Conservation (phyloP, 2,113 vertebrate genomes). For the Tauraco erythrolophus region DNA sequence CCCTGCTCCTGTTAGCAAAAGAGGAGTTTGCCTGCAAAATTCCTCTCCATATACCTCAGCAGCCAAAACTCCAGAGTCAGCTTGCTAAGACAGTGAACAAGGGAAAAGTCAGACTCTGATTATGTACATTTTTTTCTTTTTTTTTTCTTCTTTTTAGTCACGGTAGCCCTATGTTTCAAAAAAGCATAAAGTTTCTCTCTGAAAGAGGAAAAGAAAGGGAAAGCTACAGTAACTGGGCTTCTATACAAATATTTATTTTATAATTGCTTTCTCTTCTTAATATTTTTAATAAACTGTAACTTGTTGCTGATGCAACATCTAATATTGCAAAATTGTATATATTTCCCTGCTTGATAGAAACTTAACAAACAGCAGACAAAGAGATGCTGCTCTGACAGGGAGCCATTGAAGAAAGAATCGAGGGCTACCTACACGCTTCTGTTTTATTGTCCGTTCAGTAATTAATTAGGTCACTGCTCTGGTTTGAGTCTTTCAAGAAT, state of each 20-base stretch:
- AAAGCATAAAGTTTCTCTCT: not conserved
- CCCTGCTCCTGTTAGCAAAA: not conserved
- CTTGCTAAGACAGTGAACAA: not conserved
- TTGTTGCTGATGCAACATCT: not conserved
- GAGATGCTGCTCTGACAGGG: not conserved
- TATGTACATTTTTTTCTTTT: not conserved
- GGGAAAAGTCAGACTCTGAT: not conserved
- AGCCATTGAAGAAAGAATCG: not conserved
- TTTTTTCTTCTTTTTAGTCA: too few species aligned
- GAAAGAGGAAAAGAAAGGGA: not conserved
- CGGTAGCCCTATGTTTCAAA: not conserved
- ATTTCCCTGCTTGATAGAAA: not conserved
- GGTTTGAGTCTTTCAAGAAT: not conserved
- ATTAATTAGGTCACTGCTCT: not conserved
- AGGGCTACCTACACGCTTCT: not conserved
- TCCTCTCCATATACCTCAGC: not conserved
- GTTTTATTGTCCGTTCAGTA: not conserved
- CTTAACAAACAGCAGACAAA: not conserved
- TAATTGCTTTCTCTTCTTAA: not conserved
- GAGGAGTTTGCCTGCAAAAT: not conserved
- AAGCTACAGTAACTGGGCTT: not conserved
- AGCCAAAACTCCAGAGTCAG: not conserved
- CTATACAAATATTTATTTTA: not conserved
- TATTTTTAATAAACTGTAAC: not conserved
- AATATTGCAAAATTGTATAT: not conserved